Percentiles rank a stretch among this genome's conserved stretches.
phyloP scores from a whole-genome alignment of 2,797 vertebrate genomes.

The Thaleichthys pacificus region DNA sequence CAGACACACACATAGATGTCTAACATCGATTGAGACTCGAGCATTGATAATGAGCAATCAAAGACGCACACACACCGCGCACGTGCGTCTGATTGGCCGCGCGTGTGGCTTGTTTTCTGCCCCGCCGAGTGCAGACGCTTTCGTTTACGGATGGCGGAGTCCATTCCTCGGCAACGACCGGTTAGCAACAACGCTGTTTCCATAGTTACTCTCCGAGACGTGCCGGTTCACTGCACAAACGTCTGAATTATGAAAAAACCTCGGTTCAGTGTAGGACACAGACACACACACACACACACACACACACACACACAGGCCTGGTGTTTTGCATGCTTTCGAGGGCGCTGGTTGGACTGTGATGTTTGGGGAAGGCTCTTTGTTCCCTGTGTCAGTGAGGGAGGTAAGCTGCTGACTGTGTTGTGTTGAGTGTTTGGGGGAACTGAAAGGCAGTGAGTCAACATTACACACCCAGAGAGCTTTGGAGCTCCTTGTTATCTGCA shows the following conservation, averaged over 20 bases:
- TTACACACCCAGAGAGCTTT: not conserved
- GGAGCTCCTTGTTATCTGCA: not conserved
- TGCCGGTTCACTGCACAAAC: conserved; percentile 50
- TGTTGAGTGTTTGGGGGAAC: not conserved
- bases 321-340: conserved; percentile 23
- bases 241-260: conserved; percentile 63
- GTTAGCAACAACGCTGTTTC: conserved; percentile 51
- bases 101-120: conserved; percentile 49
- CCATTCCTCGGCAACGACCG: conserved; percentile 38
- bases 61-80: conserved; percentile 4
- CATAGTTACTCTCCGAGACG: conserved; percentile 56
- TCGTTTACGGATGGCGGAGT: conserved; percentile 52
- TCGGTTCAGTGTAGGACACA: conserved; percentile 44
- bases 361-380: conserved; percentile 5
- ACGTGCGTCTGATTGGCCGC: conserved; percentile 29
- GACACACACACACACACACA: conserved; percentile 9
- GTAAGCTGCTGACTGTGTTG: conserved; percentile 5
- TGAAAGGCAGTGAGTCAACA: not conserved
- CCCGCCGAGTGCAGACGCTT: conserved; percentile 46
- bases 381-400: conserved; percentile 1
- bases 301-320: not conserved
- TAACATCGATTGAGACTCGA: too few species aligned
- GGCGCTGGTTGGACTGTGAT: conserved; percentile 30
- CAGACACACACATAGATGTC: not conserved
- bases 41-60: not conserved